These are phyloP conservation scores for Sebastiscus albofasciatus DNA, from an alignment of 2,797 vertebrate species.

Conservation along the genomic window DNA sequence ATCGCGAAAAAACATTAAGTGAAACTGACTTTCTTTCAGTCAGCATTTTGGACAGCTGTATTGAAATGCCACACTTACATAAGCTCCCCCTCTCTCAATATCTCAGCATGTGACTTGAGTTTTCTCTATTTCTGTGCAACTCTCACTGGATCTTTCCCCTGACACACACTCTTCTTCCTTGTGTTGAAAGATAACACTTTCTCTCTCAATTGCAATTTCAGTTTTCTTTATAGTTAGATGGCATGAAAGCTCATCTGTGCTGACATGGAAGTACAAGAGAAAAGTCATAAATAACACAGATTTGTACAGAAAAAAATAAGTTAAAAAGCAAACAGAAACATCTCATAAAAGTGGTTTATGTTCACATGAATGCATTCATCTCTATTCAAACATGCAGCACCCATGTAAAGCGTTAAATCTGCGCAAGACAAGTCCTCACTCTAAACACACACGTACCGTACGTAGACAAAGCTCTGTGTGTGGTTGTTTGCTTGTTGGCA, in stretches of 20 bases:
- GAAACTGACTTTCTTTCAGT: conserved; percentile 56
- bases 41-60: conserved; percentile 59
- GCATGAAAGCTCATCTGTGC: conserved; percentile 12
- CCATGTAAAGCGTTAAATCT: neutral
- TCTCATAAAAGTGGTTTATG: neutral
- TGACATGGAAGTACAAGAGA: neutral
- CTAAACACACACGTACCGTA: neutral
- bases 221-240: neutral
- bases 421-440: neutral
- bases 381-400: neutral
- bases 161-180: conserved; percentile 7
- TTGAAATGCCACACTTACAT: conserved; percentile 55
- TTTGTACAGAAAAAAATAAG: neutral
- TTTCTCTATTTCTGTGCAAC: conserved; percentile 34
- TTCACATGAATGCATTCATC: neutral
- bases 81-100: conserved; percentile 30
- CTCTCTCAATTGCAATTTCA: conserved; percentile 10
- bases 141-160: conserved; percentile 17
- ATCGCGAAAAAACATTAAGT: conserved; percentile 56
- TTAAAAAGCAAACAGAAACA: neutral
- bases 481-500: neutral
- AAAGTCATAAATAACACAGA: neutral
- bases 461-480: conserved; percentile 6
- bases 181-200: conserved; percentile 20
- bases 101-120: conserved; percentile 39